Conservation (phyloP, 2,797 vertebrate genomes). For the Aratinga solstitialis region DNA sequence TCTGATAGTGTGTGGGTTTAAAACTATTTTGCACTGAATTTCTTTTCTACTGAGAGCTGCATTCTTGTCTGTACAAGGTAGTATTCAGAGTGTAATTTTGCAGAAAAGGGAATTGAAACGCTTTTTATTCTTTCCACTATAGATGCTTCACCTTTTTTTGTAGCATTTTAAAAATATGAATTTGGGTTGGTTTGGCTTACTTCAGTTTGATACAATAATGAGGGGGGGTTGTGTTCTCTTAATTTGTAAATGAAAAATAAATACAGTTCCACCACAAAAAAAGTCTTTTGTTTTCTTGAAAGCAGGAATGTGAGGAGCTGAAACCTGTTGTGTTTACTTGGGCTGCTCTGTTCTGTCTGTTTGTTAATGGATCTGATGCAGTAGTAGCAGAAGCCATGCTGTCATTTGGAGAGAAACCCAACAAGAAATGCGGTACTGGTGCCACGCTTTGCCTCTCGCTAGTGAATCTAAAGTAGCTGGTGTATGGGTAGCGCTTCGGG, state of each 20-base stretch:
- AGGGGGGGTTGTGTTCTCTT: not conserved
- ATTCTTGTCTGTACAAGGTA: not conserved
- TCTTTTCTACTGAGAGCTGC: not conserved
- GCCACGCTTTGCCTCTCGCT: fast-evolving
- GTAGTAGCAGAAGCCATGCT: fast-evolving
- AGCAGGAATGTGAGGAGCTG: not conserved
- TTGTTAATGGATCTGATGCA: fast-evolving
- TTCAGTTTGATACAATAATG: not conserved
- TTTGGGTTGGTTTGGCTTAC: not conserved
- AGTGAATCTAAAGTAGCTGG: fast-evolving
- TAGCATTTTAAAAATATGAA: not conserved
- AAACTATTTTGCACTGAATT: not conserved
- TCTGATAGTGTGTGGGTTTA: not conserved
- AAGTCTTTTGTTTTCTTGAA: not conserved
- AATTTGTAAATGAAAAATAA: conserved; percentile 32
- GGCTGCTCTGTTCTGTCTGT: fast-evolving
- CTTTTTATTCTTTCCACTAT: not conserved
- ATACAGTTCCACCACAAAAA: not conserved
- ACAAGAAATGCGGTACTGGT: fast-evolving
- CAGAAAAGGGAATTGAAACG: not conserved
- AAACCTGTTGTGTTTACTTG: not conserved
- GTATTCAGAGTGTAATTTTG: not conserved
- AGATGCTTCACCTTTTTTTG: not conserved
- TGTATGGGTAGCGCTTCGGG: not conserved
- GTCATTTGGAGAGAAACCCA: not conserved